Evolutionary conservation across 2,888 invertebrate species (phyloP).

Genomic region (Drosophila nr. medialis): DNA sequence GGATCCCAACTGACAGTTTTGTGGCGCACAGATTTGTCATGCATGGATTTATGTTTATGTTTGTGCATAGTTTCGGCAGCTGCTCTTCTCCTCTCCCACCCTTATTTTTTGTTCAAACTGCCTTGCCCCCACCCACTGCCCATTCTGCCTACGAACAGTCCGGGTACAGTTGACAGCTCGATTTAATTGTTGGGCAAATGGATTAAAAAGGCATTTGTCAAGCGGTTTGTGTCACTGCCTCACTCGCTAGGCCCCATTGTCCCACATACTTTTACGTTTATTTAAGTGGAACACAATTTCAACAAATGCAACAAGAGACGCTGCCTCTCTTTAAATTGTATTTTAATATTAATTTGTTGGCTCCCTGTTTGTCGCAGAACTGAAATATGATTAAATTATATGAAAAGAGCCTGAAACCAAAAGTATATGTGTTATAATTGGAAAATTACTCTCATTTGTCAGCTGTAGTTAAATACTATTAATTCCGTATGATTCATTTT

Average conservation of each 20-base stretch:
- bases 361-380: neutral
- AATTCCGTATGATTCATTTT: neutral
- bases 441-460: neutral
- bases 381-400: neutral
- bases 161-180: slow-evolving; percentile 55
- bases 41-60: slow-evolving; percentile 76
- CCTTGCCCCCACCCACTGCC: neutral
- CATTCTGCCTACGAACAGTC: neutral
- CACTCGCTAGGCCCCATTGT: slow-evolving; percentile 20
- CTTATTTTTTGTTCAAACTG: slow-evolving; percentile 2
- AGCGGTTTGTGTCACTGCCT: slow-evolving; percentile 44
- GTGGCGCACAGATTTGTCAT: slow-evolving; percentile 75
- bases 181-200: slow-evolving; percentile 72
- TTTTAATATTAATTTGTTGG: neutral
- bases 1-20: slow-evolving; percentile 64
- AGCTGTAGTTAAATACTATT: neutral
- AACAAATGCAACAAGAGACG: slow-evolving; percentile 17
- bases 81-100: slow-evolving; percentile 22
- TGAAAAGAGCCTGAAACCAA: neutral
- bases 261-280: slow-evolving; percentile 31
- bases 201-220: slow-evolving; percentile 77
- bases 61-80: slow-evolving; percentile 54
- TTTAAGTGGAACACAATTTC: slow-evolving; percentile 51
- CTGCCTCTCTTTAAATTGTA: neutral
- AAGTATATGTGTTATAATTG: neutral